Percentiles rank a stretch among this genome's conserved stretches.
Conservation (phyloP, 2,113 vertebrate genomes). For the Lepidothrix coronata region DNA sequence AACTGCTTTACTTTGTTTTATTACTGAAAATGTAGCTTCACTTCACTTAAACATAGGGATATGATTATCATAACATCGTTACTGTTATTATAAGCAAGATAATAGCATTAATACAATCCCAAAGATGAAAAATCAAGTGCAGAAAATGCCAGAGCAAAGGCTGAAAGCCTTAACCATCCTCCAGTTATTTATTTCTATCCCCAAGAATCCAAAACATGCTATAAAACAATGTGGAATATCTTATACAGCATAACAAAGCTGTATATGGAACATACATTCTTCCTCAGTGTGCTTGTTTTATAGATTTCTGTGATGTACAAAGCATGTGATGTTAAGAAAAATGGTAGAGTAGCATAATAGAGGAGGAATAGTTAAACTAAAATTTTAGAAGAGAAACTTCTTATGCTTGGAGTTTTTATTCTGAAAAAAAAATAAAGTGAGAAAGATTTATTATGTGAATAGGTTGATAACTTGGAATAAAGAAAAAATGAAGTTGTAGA, state of each 20-base stretch:
- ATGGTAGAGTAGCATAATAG: not conserved
- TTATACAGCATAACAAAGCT: not conserved
- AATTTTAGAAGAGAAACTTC: not conserved
- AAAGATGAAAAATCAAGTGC: constrained; percentile 30
- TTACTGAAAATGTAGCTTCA: constrained; percentile 27
- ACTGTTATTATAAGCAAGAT: constrained; percentile 33
- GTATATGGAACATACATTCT: not conserved
- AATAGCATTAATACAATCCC: constrained; percentile 25
- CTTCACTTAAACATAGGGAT: constrained; percentile 30
- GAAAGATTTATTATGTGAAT: not conserved
- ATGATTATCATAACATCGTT: constrained; percentile 38
- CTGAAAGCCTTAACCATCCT: not conserved
- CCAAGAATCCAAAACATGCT: not conserved
- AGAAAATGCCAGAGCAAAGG: constrained; percentile 18
- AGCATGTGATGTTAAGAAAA: not conserved
- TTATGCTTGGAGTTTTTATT: not conserved
- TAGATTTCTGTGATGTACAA: not conserved
- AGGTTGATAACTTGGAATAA: not conserved
- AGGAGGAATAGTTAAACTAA: not conserved
- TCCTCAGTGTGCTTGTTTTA: not conserved
- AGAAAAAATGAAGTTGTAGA: not conserved
- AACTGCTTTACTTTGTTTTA: not conserved
- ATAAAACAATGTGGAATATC: not conserved
- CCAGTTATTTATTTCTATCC: not conserved
- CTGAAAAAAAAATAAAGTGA: not conserved